phyloP scores from a whole-genome alignment of 2,888 invertebrate species.

The Strigamia crassipes region DNA sequence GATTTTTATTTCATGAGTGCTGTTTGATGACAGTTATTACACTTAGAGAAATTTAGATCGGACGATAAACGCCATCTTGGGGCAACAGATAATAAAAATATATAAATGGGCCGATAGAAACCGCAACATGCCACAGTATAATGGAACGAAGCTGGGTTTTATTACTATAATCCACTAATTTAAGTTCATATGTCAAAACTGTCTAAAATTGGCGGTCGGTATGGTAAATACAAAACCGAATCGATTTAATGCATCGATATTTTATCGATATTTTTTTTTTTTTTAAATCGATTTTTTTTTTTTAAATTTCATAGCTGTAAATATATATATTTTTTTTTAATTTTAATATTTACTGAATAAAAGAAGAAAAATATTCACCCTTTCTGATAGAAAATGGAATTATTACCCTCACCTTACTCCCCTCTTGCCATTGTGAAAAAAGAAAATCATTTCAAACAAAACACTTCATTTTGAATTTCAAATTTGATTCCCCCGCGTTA shows the following conservation, averaged over 20 bases:
- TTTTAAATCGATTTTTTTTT: neutral
- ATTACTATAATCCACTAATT: too few relatives aligned
- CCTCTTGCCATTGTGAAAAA: neutral
- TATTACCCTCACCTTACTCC: neutral
- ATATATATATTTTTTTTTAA: too few relatives aligned
- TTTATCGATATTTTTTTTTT: neutral
- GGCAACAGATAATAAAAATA: too few relatives aligned
- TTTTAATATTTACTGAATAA: neutral
- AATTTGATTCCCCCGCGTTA: constrained; percentile 9
- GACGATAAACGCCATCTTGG: too few relatives aligned
- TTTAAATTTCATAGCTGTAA: too few relatives aligned
- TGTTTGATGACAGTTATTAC: too few relatives aligned
- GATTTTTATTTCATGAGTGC: too few relatives aligned
- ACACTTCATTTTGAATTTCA: constrained; percentile 32
- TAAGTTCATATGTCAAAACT: neutral
- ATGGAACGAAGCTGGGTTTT: too few relatives aligned
- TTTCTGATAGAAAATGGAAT: neutral
- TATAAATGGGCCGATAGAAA: too few relatives aligned
- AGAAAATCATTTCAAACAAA: constrained; percentile 14
- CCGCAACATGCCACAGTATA: too few relatives aligned
- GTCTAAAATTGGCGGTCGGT: neutral
- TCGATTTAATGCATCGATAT: neutral
- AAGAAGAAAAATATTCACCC: neutral
- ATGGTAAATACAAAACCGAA: neutral
- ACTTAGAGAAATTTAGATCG: too few relatives aligned